Evolutionary conservation across 2,797 vertebrate species (phyloP).

Genomic region (Manis crassicaudata): DNA sequence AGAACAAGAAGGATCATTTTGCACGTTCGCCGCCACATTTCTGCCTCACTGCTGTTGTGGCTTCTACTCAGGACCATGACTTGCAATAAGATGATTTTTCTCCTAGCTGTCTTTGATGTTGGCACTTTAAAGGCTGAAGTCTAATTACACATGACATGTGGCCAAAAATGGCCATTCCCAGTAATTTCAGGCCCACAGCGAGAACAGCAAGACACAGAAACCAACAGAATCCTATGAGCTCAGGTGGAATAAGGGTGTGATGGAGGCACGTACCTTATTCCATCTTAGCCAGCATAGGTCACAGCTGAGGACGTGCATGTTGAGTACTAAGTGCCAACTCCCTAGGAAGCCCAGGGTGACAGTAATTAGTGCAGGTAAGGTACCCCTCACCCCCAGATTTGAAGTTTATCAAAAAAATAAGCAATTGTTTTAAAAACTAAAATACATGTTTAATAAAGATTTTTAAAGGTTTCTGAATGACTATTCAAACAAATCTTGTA

Average conservation of each 20-base stretch:
- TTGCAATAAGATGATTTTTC: conserved; percentile 51
- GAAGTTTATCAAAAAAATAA: neutral
- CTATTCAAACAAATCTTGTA: neutral
- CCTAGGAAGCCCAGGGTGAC: accelerated
- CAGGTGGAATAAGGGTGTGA: neutral
- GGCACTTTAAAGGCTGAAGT: conserved; percentile 58
- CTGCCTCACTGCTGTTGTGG: neutral
- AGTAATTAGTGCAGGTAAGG: too few relatives aligned
- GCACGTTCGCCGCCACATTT: neutral
- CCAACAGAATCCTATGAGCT: neutral
- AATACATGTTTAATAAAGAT: neutral
- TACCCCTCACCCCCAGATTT: too few relatives aligned
- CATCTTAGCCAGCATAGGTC: neutral
- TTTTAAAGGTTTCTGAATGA: neutral
- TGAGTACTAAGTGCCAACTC: accelerated
- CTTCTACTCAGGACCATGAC: conserved; percentile 58
- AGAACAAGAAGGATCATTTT: neutral
- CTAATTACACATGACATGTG: conserved; percentile 64
- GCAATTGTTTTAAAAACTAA: neutral
- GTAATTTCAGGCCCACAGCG: conserved; percentile 7
- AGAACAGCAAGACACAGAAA: neutral
- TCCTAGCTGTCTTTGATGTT: conserved; percentile 64
- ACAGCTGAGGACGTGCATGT: neutral
- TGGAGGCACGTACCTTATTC: accelerated
- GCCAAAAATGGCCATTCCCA: conserved; percentile 62